phyloP scores from a whole-genome alignment of 2,797 vertebrate genomes.

The Scolopax rusticola region DNA sequence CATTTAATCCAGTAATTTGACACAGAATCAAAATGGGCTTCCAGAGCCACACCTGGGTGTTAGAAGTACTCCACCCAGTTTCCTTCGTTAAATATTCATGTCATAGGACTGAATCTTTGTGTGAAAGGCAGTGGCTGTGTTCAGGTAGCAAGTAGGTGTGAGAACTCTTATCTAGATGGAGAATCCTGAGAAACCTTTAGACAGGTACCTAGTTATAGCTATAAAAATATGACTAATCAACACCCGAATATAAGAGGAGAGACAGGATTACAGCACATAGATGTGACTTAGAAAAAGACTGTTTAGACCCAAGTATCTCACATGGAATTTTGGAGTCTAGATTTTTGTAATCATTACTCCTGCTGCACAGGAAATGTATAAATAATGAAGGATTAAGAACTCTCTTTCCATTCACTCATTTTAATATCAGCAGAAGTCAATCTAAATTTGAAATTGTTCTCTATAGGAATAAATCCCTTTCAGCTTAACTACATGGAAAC shows the following conservation, averaged over 20 bases:
- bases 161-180: constrained; percentile 72
- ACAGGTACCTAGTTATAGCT: constrained; percentile 9
- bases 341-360: neutral
- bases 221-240: constrained; percentile 64
- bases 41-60: constrained; percentile 57
- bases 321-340: neutral
- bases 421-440: constrained; percentile 6
- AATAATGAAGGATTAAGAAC: neutral
- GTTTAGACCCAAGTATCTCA: neutral
- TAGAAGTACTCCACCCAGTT: constrained; percentile 69
- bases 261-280: neutral
- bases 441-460: constrained; percentile 1
- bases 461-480: neutral
- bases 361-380: neutral
- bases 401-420: neutral
- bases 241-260: constrained; percentile 24
- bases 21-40: constrained; percentile 64
- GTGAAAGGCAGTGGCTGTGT: constrained; percentile 47
- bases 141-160: constrained; percentile 68
- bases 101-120: constrained; percentile 43
- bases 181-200: constrained; percentile 63
- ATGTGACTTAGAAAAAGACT: neutral
- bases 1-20: constrained; percentile 66
- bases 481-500: neutral
- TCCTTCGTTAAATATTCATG: constrained; percentile 67